A percentile compares a stretch with the other conserved stretches of the same genome.
phyloP scores from a whole-genome alignment of 1,140 invertebrate species.

The Brachionus rotundiformis region DNA sequence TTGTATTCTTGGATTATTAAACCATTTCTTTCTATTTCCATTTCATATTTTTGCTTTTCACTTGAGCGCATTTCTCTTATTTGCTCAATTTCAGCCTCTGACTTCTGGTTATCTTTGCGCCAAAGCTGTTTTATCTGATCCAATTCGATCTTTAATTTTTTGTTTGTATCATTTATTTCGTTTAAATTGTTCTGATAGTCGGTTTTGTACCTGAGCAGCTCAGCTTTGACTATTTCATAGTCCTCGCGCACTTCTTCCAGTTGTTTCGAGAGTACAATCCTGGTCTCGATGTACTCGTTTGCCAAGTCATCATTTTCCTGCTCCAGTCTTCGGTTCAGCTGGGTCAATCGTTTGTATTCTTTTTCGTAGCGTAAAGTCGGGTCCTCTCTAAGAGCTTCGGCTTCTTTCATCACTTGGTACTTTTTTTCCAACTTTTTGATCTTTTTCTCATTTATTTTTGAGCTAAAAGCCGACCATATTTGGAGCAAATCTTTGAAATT shows the following conservation, averaged over 20 bases:
- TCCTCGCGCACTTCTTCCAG: conserved; percentile 66
- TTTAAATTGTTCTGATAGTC: conserved; percentile 44
- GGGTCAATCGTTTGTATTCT: conserved; percentile 41
- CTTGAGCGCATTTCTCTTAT: neutral
- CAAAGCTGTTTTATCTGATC: conserved; percentile 43
- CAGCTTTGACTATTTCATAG: conserved; percentile 26
- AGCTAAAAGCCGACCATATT: neutral
- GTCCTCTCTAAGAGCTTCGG: conserved; percentile 23
- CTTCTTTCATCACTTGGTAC: conserved; percentile 67
- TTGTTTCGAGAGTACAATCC: conserved; percentile 67
- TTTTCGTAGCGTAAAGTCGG: conserved; percentile 30
- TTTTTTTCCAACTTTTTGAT: conserved; percentile 94
- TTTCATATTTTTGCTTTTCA: conserved; percentile 16
- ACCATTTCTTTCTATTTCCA: conserved; percentile 14
- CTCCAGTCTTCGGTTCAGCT: conserved; percentile 67
- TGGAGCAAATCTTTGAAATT: conserved; percentile 81
- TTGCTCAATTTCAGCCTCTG: conserved; percentile 23
- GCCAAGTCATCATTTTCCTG: conserved; percentile 72
- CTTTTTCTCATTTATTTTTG: conserved; percentile 71
- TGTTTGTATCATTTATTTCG: conserved; percentile 40
- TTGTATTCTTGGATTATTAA: conserved; percentile 37
- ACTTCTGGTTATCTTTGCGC: conserved; percentile 36
- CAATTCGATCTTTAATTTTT: conserved; percentile 37
- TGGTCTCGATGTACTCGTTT: conserved; percentile 69
- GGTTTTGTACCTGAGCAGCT: conserved; percentile 29